Evolutionary conservation across 2,888 invertebrate species (phyloP), one percentile per base, ranked within the genome.

Genomic region (Physocephala rufipes): DNA sequence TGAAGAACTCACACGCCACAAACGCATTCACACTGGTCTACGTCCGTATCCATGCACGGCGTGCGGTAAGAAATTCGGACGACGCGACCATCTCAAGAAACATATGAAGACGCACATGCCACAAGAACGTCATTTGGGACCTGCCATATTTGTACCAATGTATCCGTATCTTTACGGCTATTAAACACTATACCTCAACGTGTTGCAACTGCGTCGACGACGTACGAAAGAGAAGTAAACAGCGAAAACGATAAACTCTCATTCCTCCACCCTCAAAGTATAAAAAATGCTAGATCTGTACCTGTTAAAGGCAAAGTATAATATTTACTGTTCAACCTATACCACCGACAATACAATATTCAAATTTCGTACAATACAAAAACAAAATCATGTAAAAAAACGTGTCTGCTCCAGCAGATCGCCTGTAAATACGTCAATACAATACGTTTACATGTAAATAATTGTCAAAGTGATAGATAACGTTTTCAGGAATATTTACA

Each of bases 11-110:
- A 96, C 96, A 0, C 89, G 96, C n/a, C 96, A 96, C 84, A 94
- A 94, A 81, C 88, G 95, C 76, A 96, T 96, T 62, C 96, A 96
- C 84, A 93, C 95, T 0, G 95, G 95, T 0, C 87, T 95, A 0
- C 89, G 95, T 62, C 95, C 97, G 0, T 97, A 92, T 83, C 91
- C 94, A 0, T 98, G 97, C 82, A 87, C 90, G 0, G 90, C 93
- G 21, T 98, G 97, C 81, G 94, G 95, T 3, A 98, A 98, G 87
- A 90, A 93, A 74, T 98, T 97, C 82, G 97, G 97, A 0, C 89
- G 97, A 58, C 92, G 96, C 78, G 97, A 98, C 84, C 97, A 98
- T 83, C 88, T 98, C 71, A 96, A 96, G 86, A 98, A 97, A 81
- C 97, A 98, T 82, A 92, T 93, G 72, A 91, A 94, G 80, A 97